Evolutionary conservation across 2,113 vertebrate species (phyloP), one percentile per base, ranked within the genome.

Genomic region (Grus americana): DNA sequence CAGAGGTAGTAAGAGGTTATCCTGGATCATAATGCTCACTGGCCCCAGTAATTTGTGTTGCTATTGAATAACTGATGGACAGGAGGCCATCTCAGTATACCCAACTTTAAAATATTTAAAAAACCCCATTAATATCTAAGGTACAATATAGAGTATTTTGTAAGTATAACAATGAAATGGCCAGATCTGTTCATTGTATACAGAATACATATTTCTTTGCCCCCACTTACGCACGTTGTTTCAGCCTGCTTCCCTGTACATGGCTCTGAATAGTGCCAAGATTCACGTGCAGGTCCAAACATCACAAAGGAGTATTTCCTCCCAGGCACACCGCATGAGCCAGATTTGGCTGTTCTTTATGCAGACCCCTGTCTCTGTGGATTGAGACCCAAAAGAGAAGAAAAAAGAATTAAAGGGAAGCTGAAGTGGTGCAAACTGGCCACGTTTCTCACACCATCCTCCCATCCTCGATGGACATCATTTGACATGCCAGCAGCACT

Each of bases 401-500:
- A 75, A 29, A 89, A 89, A 38, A 8, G 22, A 52, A 44, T 52
- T 36, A 52, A 67, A 89, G 20, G 29, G 29, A 50, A 78, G 21
- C 7, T 50, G 40, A 68, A 55, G 22, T 19, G 17, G 29, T 61
- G 17, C 46, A 84, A 79, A 47, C 38, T 17, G 24, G 13, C 57
- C 49, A 11, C 0, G 1, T 20, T 15, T 80, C 15, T 86, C 49
- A 61, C 16, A 57, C 23, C 40, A 14, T 40, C 14, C 46, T 57
- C 12, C 11, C 18, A 7, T 50, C 29, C 21, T 27, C 29, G 40
- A 11, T 7, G 23, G 68, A 23, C 36, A 47, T 20, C 19, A 18
- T 5, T 12, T 3, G 2, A 24, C 27, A 13, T 0, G 6, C 2
- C 13, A n/a, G 46, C 50, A 57, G 49, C 6, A 2, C n/a, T 79